Percentiles rank a stretch among this genome's conserved stretches.
Evolutionary conservation across 2,113 vertebrate genomes (phyloP).

Genomic region (Barnardius zonarius): DNA sequence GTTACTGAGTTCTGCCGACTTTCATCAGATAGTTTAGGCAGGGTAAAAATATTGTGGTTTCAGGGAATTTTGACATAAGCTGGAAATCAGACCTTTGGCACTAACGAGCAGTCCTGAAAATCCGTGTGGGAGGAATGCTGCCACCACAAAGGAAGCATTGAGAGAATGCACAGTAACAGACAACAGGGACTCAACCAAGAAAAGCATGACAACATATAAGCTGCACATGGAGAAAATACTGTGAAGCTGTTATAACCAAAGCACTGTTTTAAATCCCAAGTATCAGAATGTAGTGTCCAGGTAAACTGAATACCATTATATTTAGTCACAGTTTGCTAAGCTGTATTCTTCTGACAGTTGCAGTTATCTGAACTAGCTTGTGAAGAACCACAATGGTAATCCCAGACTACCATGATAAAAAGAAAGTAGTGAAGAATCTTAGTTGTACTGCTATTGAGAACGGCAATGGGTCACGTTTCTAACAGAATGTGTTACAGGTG

Average conservation of each 20-base stretch:
- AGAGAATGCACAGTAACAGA: not conserved
- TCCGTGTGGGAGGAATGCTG: not conserved
- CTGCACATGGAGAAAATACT: not conserved
- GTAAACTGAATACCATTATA: not conserved
- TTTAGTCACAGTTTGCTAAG: not conserved
- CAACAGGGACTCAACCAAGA: not conserved
- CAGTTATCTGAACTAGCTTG: not conserved
- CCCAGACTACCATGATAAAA: not conserved
- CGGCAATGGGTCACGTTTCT: not conserved
- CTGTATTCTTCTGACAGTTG: not conserved
- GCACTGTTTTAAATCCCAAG: not conserved
- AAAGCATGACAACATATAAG: not conserved
- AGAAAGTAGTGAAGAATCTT: not conserved
- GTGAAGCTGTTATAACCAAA: not conserved
- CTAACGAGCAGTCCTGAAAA: not conserved
- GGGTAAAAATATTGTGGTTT: not conserved
- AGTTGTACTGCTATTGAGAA: not conserved
- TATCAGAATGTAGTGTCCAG: not conserved
- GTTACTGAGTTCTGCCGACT: not conserved
- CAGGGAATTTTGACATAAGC: not conserved
- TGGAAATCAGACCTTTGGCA: not conserved
- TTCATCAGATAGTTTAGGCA: not conserved
- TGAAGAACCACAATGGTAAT: not conserved
- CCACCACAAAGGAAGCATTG: not conserved
- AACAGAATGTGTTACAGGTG: not conserved